A percentile compares a stretch with the other conserved stretches of the same genome.
phyloP scores from a whole-genome alignment of 2,888 invertebrate species.

The Volucella zonaria region DNA sequence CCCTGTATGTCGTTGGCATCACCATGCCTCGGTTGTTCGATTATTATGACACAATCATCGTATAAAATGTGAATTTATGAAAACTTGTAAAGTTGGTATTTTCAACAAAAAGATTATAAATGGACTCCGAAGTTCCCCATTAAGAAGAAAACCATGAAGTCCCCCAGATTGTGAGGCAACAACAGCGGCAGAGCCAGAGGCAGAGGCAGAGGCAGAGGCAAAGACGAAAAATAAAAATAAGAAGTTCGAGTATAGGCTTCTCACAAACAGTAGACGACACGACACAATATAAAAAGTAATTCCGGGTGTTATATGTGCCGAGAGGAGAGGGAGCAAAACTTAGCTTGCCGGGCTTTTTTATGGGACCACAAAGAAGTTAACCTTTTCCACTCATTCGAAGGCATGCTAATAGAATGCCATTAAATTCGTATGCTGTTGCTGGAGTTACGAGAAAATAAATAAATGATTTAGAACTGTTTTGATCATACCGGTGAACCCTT shows the following conservation, averaged over 20 bases:
- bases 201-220: constrained; percentile 5
- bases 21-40: constrained; percentile 62
- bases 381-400: constrained; percentile 53
- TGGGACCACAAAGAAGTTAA: constrained; percentile 66
- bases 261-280: constrained; percentile 28
- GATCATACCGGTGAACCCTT: constrained; percentile 18
- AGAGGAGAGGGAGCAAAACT: constrained; percentile 23
- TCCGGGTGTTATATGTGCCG: constrained; percentile 59
- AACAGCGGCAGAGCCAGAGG: not conserved
- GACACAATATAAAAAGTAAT: constrained; percentile 53
- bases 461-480: constrained; percentile 31
- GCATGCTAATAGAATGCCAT: constrained; percentile 60
- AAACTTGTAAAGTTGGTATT: constrained; percentile 73
- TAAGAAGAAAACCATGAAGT: constrained; percentile 61
- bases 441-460: constrained; percentile 50
- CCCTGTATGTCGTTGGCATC: constrained; percentile 32
- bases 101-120: constrained; percentile 74
- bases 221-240: no score
- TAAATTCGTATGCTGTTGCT: constrained; percentile 57
- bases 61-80: constrained; percentile 74
- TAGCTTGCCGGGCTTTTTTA: constrained; percentile 46
- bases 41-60: constrained; percentile 74
- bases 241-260: constrained; percentile 26
- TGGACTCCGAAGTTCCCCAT: constrained; percentile 69
- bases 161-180: constrained; percentile 3